Evolutionary conservation across 2,113 vertebrate species (phyloP).

Genomic region (Crotalus viridis): DNA sequence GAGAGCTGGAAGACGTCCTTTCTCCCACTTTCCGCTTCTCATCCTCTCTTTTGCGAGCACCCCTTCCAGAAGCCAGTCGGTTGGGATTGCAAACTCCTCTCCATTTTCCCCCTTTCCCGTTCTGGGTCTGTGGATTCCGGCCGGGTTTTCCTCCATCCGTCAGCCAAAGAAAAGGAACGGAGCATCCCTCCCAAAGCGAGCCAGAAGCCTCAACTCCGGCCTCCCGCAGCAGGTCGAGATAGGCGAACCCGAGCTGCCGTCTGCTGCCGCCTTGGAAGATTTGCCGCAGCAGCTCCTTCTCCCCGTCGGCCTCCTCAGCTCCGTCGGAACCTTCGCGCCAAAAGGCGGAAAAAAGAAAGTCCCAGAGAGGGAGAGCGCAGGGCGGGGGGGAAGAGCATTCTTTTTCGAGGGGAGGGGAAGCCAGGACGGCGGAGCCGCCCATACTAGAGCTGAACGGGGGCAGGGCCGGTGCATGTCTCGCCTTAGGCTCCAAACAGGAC

Average conservation of each 20-base stretch:
- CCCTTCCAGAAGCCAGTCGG: constrained; percentile 53
- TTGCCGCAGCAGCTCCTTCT: not conserved
- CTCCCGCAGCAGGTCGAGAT: constrained; percentile 1
- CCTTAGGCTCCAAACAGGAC: constrained; percentile 55
- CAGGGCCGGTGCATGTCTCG: constrained; percentile 68
- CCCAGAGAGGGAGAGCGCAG: not conserved
- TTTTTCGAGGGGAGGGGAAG: not conserved
- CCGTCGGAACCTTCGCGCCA: not conserved
- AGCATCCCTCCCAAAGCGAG: constrained; percentile 54
- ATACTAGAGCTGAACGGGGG: constrained; percentile 28
- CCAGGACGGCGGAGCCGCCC: constrained; percentile 13
- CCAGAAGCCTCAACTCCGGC: constrained; percentile 46
- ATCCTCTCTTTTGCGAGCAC: constrained; percentile 16
- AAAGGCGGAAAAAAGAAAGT: constrained; percentile 22
- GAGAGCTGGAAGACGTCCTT: not conserved
- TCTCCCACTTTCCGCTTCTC: constrained; percentile 28
- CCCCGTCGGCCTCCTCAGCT: not conserved
- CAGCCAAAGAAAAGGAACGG: constrained; percentile 55
- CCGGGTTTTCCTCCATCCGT: constrained; percentile 54
- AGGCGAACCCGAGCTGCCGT: not conserved
- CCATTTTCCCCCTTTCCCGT: not conserved
- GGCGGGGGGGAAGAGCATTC: not conserved
- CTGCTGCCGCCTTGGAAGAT: not conserved
- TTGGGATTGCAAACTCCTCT: constrained; percentile 39
- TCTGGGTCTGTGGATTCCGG: constrained; percentile 47